phyloP scores from a whole-genome alignment of 1,140 invertebrate genomes.

The Meloidogyne hapla region DNA sequence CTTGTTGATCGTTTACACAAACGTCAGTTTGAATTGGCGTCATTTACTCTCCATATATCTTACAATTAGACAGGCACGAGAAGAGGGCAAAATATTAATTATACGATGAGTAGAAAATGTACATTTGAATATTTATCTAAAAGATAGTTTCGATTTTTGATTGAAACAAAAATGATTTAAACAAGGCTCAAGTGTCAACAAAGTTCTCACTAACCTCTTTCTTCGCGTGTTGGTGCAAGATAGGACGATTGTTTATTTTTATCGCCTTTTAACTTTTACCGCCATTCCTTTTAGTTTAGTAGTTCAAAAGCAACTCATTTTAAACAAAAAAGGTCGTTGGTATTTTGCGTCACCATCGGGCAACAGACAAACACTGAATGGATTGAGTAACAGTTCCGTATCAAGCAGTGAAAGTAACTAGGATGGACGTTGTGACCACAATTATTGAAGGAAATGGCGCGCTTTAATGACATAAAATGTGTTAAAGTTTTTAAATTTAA shows the following conservation, averaged over 20 bases:
- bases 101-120: neutral
- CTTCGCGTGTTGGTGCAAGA: neutral
- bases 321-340: neutral
- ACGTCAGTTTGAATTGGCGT: neutral
- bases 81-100: neutral
- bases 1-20: neutral
- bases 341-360: no score
- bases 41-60: neutral
- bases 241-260: neutral
- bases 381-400: neutral
- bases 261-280: neutral
- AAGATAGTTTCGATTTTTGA: no score
- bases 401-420: constrained; percentile 2
- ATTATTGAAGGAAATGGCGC: neutral
- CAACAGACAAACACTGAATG: neutral
- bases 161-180: no score
- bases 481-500: no score
- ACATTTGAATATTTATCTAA: no score
- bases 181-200: no score
- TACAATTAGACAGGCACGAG: neutral
- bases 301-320: neutral
- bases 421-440: neutral
- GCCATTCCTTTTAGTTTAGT: neutral
- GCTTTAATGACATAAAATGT: neutral
- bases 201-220: neutral